Evolutionary conservation across 1,140 invertebrate genomes (phyloP), one percentile per base, ranked within the genome.

Genomic region (Hyphantria cunea): DNA sequence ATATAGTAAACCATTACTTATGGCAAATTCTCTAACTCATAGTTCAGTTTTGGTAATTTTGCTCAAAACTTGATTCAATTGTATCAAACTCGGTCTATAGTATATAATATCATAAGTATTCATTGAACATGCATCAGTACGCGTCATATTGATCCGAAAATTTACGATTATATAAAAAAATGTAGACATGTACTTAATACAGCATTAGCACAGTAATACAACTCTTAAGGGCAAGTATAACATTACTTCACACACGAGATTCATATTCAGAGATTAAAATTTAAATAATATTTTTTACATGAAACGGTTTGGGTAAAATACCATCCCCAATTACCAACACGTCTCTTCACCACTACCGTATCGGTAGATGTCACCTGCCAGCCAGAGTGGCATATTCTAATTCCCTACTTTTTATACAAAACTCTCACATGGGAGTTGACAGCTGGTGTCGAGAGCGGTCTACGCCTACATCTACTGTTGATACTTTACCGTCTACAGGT

Each of bases 341-440:
- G 59, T 61, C 37, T 52, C 45, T 44, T 25, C 9, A 25, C n/a
- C n/a, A n/a, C 17, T 39, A 59, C 34, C 56, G 32, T 6, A n/a
- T 41, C 13, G 6, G 47, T 59, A 59, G 56, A 41, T 32, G 34
- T 49, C 47, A 49, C 12, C 45, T 59, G 47, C 49, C 45, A 12
- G 17, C 15, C 13, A 41, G 3, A 17, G 15, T 42, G 34, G 49
- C 50, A 41, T 25, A 51, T 33, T 32, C 13, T 51, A 61, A 48
- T 25, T 53, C 10, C 14, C 64, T 63, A 56, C 44, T 14, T n/a
- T 55, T 34, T 47, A 58, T 52, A 44, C 9, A 14, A 58, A 49
- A 66, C 9, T 67, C 56, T 78, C 70, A 92, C 91, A 92, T 92
- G 13, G 89, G 90, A 51, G 91, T 92, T 9, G 90, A 92, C 15